Percentiles rank a stretch among this genome's conserved stretches.
phyloP scores from a whole-genome alignment of 2,888 invertebrate species.

The Sphecodes monilicornis region DNA sequence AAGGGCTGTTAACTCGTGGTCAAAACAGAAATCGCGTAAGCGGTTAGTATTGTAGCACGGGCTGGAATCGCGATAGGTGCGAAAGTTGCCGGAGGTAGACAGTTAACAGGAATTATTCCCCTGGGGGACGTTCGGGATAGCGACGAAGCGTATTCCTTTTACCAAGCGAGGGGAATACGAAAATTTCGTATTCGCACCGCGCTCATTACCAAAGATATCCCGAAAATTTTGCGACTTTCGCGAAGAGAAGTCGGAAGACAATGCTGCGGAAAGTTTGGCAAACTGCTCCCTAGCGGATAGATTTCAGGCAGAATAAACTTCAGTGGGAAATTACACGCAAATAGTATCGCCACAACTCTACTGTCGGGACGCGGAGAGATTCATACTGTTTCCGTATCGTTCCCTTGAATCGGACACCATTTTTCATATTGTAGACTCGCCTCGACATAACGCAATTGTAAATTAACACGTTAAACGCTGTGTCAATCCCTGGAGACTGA shows the following conservation, averaged over 20 bases:
- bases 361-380: not conserved
- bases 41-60: slow-evolving; percentile 37
- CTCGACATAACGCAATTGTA: not conserved
- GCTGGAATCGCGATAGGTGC: slow-evolving; percentile 42
- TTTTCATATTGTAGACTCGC: not conserved
- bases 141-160: slow-evolving; percentile 46
- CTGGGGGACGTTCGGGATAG: slow-evolving; percentile 36
- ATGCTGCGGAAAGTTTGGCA: slow-evolving; percentile 54
- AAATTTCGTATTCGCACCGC: slow-evolving; percentile 66
- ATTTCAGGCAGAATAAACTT: slow-evolving; percentile 60
- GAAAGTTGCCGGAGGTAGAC: slow-evolving; percentile 42
- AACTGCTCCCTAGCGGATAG: slow-evolving; percentile 63
- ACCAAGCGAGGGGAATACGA: slow-evolving; percentile 52
- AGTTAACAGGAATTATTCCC: slow-evolving; percentile 60
- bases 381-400: slow-evolving; percentile 20
- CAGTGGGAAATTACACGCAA: slow-evolving; percentile 12
- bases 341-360: not conserved
- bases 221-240: slow-evolving; percentile 54
- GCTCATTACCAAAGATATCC: slow-evolving; percentile 65
- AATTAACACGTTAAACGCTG: not conserved
- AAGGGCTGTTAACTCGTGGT: slow-evolving; percentile 7
- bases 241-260: slow-evolving; percentile 38
- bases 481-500: too few species aligned
- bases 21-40: slow-evolving; percentile 41
- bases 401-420: slow-evolving; percentile 22